Base-by-base conservation (phyloP, 2,888 invertebrate species). In the Chrysolina haemoptera region DNA sequence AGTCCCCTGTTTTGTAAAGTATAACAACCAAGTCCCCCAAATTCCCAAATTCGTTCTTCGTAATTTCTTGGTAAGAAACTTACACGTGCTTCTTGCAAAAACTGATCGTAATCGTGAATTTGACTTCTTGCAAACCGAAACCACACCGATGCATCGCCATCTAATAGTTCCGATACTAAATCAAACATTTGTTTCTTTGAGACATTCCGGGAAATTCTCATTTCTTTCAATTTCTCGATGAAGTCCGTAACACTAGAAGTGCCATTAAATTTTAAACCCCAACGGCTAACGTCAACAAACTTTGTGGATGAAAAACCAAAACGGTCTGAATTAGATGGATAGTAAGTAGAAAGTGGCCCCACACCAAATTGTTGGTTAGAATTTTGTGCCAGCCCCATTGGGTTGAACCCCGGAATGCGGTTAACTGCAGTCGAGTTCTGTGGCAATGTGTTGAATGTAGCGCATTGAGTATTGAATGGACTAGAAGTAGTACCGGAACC, bases 21-120 rank as follows among this genome's bases (percentile, higher is more conserved):
- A 18, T 62, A 14, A 67, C 74, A 74, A 43, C 74, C 67, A 16
- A 9, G 12, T n/a, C 16, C 55, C 41, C 68, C 68, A 8, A 75
- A 20, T 10, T 68, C 64, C 64, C 55, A 68, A 1, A 76, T 16
- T 12, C 18, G 35, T 18, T 62, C 11, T 27, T 73, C 70, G 59
- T 73, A 73, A 16, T 74, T 67, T 18, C 16, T 18, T n/a, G 75
- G 65, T 46, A 22, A 14, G 40, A 64, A 75, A 4, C 35, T 43
- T 14, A 35, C 40, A 3, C 40, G 14, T 8, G 72, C 14, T 3
- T 3, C 11, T 8, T 62, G n/a, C n/a, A 62, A 11, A 14, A 62
- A 62, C 4, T 35, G 14, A n/a, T 62, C 62, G n/a, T 62, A 62
- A 16, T 62, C 35, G n/a, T 12, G 14, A 27, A 14, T 62, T 40